Evolutionary conservation across 2,113 vertebrate species (phyloP), one percentile per base, ranked within the genome.

Genomic region (Psittacara wagleri): DNA sequence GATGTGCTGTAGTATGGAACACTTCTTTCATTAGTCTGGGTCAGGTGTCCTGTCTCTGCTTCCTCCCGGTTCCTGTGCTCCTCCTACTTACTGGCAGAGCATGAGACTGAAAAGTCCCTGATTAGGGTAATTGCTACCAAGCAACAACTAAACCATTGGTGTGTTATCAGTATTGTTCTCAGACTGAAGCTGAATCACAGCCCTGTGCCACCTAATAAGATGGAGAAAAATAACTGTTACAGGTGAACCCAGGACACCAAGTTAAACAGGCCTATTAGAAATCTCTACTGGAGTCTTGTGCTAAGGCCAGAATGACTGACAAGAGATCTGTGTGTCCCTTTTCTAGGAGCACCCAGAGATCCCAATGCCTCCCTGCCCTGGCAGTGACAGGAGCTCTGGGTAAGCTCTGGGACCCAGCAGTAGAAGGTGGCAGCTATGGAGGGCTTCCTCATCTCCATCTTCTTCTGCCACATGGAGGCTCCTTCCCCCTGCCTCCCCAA

Each of bases 341-440:
- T 63, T 44, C 48, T 62, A 41, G 23, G 11, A 55, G 4, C 5
- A 55, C 5, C 2, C 0, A 0, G 33, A 27, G 11, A 69, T 5
- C 18, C 31, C 29, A 35, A 69, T 19, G 23, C 17, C 17, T 62
- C 3, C 0, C 12, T 62, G 25, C 9, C 39, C 15, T 43, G 23
- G 35, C 15, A 73, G 35, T 1, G 1, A 33, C 0, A 2, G 20
- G 10, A 62, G 22, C 10, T 49, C 11, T n/a, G 18, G 13, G 10
- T 41, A 9, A 11, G 9, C 27, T 46, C 37, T 48, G 29, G 7
- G 35, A 8, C 19, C 18, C 4, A 7, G 23, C 1, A 2, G 9
- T 63, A 9, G 46, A 73, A 74, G 18, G 15, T 6, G 5, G 10
- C 28, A 23, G 18, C 28, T 44, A 16, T 7, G 6, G n/a, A 46